phyloP scores from a whole-genome alignment of 2,113 vertebrate genomes.

The Bolborhynchus lineola region DNA sequence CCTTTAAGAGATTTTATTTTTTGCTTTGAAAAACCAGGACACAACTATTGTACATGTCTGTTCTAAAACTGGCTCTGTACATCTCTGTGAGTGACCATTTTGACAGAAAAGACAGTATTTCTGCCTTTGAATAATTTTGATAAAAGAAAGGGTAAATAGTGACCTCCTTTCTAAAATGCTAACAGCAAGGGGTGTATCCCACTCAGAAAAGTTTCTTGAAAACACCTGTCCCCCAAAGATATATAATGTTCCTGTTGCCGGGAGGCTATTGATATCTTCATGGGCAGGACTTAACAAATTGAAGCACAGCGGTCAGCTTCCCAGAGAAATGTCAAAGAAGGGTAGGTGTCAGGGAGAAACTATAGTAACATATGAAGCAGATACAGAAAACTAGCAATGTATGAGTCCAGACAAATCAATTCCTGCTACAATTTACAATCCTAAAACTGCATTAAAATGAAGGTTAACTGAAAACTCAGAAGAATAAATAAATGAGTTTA shows the following conservation, averaged over 20 bases:
- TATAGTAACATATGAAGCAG: background rate
- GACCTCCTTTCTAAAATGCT: background rate
- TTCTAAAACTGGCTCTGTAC: background rate
- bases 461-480: background rate
- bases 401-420: conserved; percentile 34
- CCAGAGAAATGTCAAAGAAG: conserved; percentile 34
- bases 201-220: background rate
- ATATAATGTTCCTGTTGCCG: conserved; percentile 11
- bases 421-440: background rate
- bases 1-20: background rate
- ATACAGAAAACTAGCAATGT: background rate
- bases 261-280: conserved; percentile 45
- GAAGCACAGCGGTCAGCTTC: conserved; percentile 29
- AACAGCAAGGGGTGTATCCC: background rate
- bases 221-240: background rate
- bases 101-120: background rate
- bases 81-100: background rate
- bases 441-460: background rate
- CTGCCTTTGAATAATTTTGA: background rate
- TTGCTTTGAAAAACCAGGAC: background rate
- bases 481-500: background rate
- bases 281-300: conserved; percentile 14
- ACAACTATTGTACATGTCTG: background rate
- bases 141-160: background rate
- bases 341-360: conserved; percentile 11